A percentile compares a stretch with the other conserved stretches of the same genome.
Evolutionary conservation across 2,888 invertebrate genomes (phyloP).

Genomic region (Trachelus stipa): DNA sequence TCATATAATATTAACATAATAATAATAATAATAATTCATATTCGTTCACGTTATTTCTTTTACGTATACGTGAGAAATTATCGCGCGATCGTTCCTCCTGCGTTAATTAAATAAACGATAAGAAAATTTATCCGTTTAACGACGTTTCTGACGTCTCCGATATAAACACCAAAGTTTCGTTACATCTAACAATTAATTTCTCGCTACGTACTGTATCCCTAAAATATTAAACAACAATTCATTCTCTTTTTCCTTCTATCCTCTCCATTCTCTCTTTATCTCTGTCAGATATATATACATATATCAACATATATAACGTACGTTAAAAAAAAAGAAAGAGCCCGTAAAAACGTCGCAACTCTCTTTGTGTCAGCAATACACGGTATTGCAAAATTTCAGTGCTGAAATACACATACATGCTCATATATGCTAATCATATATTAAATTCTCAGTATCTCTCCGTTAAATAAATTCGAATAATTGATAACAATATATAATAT

Average conservation of each 20-base stretch:
- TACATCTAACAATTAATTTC: conserved; percentile 22
- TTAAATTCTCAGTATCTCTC: conserved; percentile 31
- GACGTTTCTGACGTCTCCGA: not conserved
- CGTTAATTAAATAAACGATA: not conserved
- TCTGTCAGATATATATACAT: not conserved
- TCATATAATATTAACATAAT: conserved; percentile 43
- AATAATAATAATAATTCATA: conserved; percentile 22
- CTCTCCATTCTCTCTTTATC: too few species aligned
- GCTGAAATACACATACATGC: conserved; percentile 36
- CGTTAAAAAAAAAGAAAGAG: conserved; percentile 12
- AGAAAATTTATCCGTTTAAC: conserved; percentile 7
- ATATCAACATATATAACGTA: conserved; percentile 27
- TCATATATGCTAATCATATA: conserved; percentile 40
- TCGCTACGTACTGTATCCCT: conserved; percentile 16
- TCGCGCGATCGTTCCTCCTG: not conserved
- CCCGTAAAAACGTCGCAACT: not conserved
- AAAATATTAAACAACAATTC: conserved; percentile 32
- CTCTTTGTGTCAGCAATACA: conserved; percentile 41
- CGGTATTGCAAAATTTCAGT: conserved; percentile 41
- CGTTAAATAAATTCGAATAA: conserved; percentile 28
- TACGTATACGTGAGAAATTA: conserved; percentile 9
- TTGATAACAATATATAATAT: conserved; percentile 20
- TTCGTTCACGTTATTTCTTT: conserved; percentile 11
- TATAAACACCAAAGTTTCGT: conserved; percentile 16
- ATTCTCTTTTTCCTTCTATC: conserved; percentile 16